Evolutionary conservation across 2,113 vertebrate species (phyloP).

Genomic region (Dipodomys spectabilis): DNA sequence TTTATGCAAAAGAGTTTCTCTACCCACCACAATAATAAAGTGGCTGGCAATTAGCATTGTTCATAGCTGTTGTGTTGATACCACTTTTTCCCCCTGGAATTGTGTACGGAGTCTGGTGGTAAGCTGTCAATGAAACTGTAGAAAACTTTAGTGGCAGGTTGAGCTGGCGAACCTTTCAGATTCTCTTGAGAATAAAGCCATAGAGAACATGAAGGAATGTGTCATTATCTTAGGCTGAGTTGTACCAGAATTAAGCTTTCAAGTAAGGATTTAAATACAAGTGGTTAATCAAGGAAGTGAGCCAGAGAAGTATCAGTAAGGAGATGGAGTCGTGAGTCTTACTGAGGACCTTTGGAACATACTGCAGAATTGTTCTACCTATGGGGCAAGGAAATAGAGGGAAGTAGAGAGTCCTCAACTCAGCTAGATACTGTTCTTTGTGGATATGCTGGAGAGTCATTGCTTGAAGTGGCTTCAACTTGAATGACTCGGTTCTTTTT

Average conservation of each 20-base stretch:
- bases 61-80: not conserved
- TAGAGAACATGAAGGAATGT: not conserved
- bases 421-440: too few species aligned
- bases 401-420: not conserved
- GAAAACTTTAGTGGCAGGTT: not conserved
- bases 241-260: not conserved
- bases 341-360: not conserved
- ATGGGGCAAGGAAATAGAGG: not conserved
- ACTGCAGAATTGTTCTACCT: not conserved
- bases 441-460: not conserved
- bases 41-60: not conserved
- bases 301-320: not conserved
- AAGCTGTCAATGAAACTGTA: not conserved
- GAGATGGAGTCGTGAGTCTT: not conserved
- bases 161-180: slow-evolving; percentile 10
- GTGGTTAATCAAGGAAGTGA: not conserved
- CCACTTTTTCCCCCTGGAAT: slow-evolving; percentile 31
- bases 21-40: slow-evolving; percentile 25
- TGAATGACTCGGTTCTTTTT: not conserved
- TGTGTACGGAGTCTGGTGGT: not conserved
- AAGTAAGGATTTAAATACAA: too few species aligned
- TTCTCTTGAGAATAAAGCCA: slow-evolving; percentile 21
- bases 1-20: not conserved
- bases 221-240: not conserved
- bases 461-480: not conserved